phyloP scores from a whole-genome alignment of 2,888 invertebrate species.

The Atethmia centrago region DNA sequence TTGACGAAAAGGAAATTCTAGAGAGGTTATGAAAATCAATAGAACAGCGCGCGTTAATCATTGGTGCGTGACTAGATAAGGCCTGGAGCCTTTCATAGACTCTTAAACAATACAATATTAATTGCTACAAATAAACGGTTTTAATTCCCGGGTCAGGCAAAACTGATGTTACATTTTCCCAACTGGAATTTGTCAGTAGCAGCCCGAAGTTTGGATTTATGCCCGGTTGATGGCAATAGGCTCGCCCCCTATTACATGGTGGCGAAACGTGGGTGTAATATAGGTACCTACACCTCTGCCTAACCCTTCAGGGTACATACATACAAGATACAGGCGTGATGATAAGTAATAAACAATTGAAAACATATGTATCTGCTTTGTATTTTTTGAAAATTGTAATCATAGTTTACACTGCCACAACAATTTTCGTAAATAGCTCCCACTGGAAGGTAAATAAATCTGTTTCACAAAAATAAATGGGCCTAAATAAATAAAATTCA shows the following conservation, averaged over 20 bases:
- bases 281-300: too few species aligned
- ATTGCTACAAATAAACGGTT: constrained; percentile 42
- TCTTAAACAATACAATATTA: constrained; percentile 45
- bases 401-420: constrained; percentile 4
- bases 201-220: too few species aligned
- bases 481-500: constrained; percentile 43
- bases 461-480: constrained; percentile 10
- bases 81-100: constrained; percentile 1
- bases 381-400: constrained; percentile 1
- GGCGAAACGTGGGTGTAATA: too few species aligned
- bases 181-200: too few species aligned
- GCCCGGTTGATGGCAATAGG: too few species aligned
- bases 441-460: constrained; percentile 24
- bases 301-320: too few species aligned
- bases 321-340: too few species aligned
- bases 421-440: not conserved
- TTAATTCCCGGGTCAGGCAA: too few species aligned
- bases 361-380: not conserved
- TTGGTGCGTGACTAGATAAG: constrained; percentile 37
- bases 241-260: too few species aligned
- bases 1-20: constrained; percentile 1
- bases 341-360: too few species aligned
- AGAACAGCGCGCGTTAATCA: constrained; percentile 17
- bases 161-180: too few species aligned
- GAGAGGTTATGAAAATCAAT: constrained; percentile 44